Base-by-base conservation (phyloP, 2,797 vertebrate species). In the Spinus pinus region DNA sequence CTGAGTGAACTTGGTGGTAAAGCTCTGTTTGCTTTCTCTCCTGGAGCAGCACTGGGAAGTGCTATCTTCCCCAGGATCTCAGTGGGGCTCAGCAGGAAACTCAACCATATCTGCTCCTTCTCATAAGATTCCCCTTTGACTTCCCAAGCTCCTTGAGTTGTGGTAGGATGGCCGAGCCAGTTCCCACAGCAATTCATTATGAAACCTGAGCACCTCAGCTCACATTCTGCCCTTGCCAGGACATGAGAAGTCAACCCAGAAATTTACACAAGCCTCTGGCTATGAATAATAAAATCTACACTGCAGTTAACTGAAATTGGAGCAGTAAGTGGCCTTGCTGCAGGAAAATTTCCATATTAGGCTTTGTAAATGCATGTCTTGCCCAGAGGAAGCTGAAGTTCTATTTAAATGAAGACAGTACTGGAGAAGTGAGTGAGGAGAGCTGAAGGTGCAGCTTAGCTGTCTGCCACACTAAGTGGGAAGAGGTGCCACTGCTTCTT, bases 171-270 rank as follows among this genome's bases (percentile, higher is more conserved):
- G 92, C 0, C 0, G 2, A 90, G 62, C 56, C 80, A 24, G 70
- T 94, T 97, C 94, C 89, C 95, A 91, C 75, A 84, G 87, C 60
- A 94, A 94, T 94, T 94, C 91, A 39, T 94, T 39, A 41, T 92
- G 95, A 96, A 96, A 96, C 60, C 30, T 70, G 91, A 92, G 92
- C 58, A 53, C 79, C 4, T 0, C 4, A 17, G 73, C 73, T 80
- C 60, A 28, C 51, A 79, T 93, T 94, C 73, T 93, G 64, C 82
- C 73, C 91, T 67, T 64, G 65, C 0, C 11, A 94, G 77, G 66
- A 93, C 85, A 51, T 44, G 78, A 88, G 88, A 90, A 96, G 56
- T 94, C 89, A 95, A 46, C 58, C 20, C 50, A 78, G 73, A 94
- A 88, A 94, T 81, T 85, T 91, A 81, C 66, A 37, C 70, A 75